Base-by-base conservation (phyloP, 2,113 vertebrate genomes). In the Phylloscopus trochiloides region DNA sequence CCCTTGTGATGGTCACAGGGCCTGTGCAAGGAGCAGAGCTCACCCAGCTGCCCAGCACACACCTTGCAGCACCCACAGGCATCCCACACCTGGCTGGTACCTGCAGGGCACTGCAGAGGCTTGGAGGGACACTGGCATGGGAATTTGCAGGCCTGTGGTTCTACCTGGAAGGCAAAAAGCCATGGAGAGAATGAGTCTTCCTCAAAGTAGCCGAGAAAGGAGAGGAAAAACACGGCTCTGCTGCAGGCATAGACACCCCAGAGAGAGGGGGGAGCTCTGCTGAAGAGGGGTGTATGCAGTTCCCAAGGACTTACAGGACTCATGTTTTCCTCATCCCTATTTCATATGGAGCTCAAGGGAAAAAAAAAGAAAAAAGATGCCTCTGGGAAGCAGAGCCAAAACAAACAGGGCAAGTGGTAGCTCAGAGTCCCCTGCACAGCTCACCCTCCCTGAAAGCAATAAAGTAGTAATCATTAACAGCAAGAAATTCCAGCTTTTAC, bases 21-120 rank as follows among this genome's bases (percentile, higher is more conserved):
- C 59, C 98, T 96, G 94, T 94, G 95, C 32, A 71, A 71, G 43
- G 97, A 97, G n/a, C 98, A 98, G 71, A 97, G 96, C 80, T 98
- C 98, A 0, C 97, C 98, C 5, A 96, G 95, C 96, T 98, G 98
- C 92, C 57, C 59, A 89, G 98, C 98, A 51, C 98, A 98, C 86
- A 98, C 98, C 74, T 97, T 98, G 94, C 98, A 98, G 96, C 98
- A 98, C 18, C 98, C 98, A n/a, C 98, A 98, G 86, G 93, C 97
- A 28, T 98, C 98, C 96, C 97, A 91, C 26, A 98, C 86, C 2
- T 97, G 96, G 93, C 98, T 98, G 95, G 96, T 98, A 59, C 98
- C 98, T 1, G 81, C 51, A 0, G 97, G 96, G 61, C 98, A 98
- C 55, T 88, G 93, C 36, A 90, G 95, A 5, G 95, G 34, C 47